Base-by-base conservation (phyloP, 2,797 vertebrate species). In the Pipistrellus pygmaeus region DNA sequence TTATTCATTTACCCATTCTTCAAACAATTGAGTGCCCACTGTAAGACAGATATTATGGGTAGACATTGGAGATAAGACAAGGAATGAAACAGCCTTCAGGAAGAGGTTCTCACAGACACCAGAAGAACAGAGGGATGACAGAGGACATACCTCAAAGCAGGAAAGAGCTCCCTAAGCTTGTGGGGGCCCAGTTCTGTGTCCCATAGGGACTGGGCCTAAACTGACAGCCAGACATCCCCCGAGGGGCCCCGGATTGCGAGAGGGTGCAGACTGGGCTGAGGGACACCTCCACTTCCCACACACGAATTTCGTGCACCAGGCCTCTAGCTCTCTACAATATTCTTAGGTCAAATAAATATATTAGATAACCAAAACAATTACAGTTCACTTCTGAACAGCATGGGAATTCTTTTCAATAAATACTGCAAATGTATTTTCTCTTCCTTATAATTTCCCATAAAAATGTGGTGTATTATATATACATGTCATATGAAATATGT, bases 371-470 rank as follows among this genome's bases (percentile, higher is more conserved):
- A 35, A 92, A 75, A 66, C 14, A 62, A 21, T 69, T 69, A 25
- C 21, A 48, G 20, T 17, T 83, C 20, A 68, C n/a, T n/a, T 8
- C 48, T 66, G 81, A 83, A 32, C 20, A 66, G 23, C n/a, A 32
- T 51, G n/a, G 20, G 21, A 48, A 51, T 48, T 83, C 15, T 64
- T 64, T 82, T 83, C 44, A 83, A 35, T 35, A 83, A 48, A 48
- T 62, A 48, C 80, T 12, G 1, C 35, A 66, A 83, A 66, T 83
- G 20, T 83, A 68, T 68, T 83, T 83, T 66, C 60, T 64, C 41
- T 81, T 82, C 80, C 41, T 66, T 82, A 66, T 30, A 21, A 82
- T 82, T 82, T 82, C n/a, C 18, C 48, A 21, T 35, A 83, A 83
- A 62, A 44, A 44, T 62, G 21, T 2, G 44, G 20, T 48, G 11